phyloP scores from a whole-genome alignment of 2,888 invertebrate genomes.

The Byasa hedistus region DNA sequence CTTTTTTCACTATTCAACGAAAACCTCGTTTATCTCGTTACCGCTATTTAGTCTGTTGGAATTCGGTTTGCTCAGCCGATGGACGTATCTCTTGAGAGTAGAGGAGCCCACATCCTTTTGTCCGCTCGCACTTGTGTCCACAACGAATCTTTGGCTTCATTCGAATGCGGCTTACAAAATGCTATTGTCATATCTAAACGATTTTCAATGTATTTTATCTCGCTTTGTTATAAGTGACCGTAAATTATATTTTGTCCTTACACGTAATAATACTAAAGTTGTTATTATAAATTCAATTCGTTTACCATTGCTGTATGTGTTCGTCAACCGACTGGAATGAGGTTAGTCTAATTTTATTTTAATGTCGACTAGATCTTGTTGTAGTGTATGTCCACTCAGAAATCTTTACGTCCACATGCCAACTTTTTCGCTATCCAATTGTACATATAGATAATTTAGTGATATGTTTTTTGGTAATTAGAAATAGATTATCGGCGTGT shows the following conservation, averaged over 20 bases:
- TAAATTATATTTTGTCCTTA: neutral
- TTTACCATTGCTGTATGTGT: too few relatives aligned
- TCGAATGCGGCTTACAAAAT: conserved; percentile 7
- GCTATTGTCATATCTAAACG: conserved; percentile 17
- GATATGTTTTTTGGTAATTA: neutral
- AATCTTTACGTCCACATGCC: neutral
- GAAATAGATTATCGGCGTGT: neutral
- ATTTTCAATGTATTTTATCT: conserved; percentile 2
- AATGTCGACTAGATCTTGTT: too few relatives aligned
- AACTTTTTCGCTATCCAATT: neutral
- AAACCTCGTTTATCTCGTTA: conserved; percentile 52
- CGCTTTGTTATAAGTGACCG: neutral
- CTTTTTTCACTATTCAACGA: neutral
- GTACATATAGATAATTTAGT: neutral
- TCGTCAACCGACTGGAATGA: too few relatives aligned
- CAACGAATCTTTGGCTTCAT: conserved; percentile 35
- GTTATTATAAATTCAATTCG: too few relatives aligned
- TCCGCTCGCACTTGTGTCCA: conserved; percentile 59
- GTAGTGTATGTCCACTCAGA: too few relatives aligned
- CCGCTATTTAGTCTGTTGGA: conserved; percentile 53
- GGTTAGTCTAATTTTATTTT: too few relatives aligned
- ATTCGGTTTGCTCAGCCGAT: conserved; percentile 67
- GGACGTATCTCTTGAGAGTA: conserved; percentile 52
- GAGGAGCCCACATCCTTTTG: conserved; percentile 61
- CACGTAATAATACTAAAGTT: neutral